Percentiles rank a stretch among this genome's conserved stretches.
Conservation (phyloP, 2,797 vertebrate species). For the Dicrostonyx torquatus region DNA sequence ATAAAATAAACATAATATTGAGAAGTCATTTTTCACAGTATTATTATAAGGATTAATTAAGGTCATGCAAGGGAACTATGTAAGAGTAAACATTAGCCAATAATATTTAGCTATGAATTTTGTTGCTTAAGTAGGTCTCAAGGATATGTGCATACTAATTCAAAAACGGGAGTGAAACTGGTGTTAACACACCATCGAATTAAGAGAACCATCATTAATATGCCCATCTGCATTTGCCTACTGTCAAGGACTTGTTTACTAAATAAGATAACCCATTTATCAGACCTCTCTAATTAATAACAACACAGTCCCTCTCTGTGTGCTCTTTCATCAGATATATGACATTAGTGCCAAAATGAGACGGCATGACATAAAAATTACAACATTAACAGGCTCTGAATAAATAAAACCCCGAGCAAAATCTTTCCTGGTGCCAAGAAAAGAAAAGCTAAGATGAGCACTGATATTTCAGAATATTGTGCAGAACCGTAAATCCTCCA, state of each 20-base stretch:
- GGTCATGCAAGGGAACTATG: neutral
- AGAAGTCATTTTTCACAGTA: neutral
- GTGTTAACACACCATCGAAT: neutral
- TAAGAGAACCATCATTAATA: constrained; percentile 40
- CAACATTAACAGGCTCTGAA: constrained; percentile 58
- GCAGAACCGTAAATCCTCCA: constrained; percentile 55
- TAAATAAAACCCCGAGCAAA: constrained; percentile 76
- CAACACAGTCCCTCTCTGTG: constrained; percentile 57
- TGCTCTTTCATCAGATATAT: constrained; percentile 74
- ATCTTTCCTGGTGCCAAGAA: constrained; percentile 46
- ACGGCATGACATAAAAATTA: constrained; percentile 79
- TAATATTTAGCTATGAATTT: neutral
- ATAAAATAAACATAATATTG: neutral
- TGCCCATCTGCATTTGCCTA: constrained; percentile 45
- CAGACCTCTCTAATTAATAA: constrained; percentile 77
- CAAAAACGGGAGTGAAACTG: neutral
- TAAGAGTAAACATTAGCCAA: neutral
- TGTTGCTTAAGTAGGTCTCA: constrained; percentile 19
- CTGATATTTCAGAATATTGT: constrained; percentile 27
- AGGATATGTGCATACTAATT: neutral
- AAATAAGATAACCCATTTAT: constrained; percentile 77
- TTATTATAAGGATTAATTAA: neutral
- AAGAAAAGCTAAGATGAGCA: neutral
- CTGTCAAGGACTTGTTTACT: constrained; percentile 69
- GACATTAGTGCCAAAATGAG: constrained; percentile 74